Evolutionary conservation across 2,888 invertebrate species (phyloP).

Genomic region (Hymenopus coronatus): DNA sequence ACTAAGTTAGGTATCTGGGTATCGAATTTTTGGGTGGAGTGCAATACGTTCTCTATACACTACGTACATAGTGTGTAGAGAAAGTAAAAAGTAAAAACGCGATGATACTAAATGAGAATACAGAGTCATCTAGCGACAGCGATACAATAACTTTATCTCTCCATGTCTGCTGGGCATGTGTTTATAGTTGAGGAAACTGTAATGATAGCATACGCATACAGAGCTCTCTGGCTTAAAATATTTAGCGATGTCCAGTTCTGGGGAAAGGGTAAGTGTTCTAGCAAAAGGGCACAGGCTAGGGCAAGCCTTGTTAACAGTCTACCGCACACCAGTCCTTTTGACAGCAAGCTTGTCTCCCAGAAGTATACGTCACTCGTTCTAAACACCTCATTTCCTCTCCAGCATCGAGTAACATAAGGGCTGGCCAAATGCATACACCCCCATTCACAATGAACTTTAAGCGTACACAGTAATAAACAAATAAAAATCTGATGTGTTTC

Average conservation of each 20-base stretch:
- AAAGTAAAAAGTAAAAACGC: no score
- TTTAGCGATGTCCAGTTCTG: not conserved
- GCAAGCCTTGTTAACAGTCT: not conserved
- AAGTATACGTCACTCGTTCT: not conserved
- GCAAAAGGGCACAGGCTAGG: not conserved
- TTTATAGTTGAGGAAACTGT: not conserved
- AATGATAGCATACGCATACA: not conserved
- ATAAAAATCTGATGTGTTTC: no score
- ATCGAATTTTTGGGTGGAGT: no score
- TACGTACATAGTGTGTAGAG: no score
- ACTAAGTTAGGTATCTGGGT: no score
- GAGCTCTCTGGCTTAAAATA: not conserved
- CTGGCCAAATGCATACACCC: not conserved
- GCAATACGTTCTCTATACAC: no score
- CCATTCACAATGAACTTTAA: no score
- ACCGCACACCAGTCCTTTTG: not conserved
- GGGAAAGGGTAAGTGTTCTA: not conserved
- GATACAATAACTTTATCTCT: not conserved
- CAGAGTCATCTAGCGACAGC: not conserved
- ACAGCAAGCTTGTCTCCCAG: not conserved
- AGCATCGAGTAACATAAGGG: not conserved
- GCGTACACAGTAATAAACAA: no score
- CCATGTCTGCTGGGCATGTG: not conserved
- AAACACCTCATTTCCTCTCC: not conserved
- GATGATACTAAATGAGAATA: no score